Evolutionary conservation across 2,113 vertebrate species (phyloP).

Genomic region (Daboia siamensis): DNA sequence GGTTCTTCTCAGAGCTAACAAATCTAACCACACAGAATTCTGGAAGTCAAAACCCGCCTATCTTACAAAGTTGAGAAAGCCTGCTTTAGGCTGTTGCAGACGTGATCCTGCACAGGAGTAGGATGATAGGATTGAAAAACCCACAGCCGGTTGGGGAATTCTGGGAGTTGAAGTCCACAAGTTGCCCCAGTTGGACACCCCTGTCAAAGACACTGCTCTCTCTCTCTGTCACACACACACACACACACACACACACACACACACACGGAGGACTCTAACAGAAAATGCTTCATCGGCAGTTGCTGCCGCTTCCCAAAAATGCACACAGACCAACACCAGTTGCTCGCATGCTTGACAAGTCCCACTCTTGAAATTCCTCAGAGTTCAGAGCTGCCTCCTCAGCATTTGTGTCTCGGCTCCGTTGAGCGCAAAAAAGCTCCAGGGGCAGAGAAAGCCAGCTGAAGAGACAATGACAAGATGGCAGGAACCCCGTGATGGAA

Average conservation of each 20-base stretch:
- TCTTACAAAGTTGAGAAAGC: background rate
- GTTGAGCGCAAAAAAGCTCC: background rate
- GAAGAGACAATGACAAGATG: background rate
- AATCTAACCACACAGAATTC: too few relatives aligned
- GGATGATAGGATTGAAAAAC: background rate
- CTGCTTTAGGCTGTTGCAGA: background rate
- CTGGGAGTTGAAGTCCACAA: background rate
- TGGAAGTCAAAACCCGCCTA: background rate
- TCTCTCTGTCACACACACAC: background rate
- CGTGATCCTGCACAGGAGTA: background rate
- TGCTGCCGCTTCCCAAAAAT: background rate
- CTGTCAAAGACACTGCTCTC: background rate
- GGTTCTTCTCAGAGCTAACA: too few relatives aligned
- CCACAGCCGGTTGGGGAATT: background rate
- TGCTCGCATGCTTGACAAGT: constrained; percentile 28
- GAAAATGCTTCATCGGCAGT: constrained; percentile 55
- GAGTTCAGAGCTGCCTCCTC: too few relatives aligned
- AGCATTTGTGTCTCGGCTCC: background rate
- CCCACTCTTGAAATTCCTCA: constrained; percentile 3
- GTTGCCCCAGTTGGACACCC: background rate
- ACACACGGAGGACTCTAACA: background rate
- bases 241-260: background rate
- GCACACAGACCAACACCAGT: constrained; percentile 2
- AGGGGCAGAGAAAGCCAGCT: background rate
- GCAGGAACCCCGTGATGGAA: background rate